Percentiles rank a stretch among this genome's conserved stretches.
Evolutionary conservation across 2,888 invertebrate species (phyloP).

Genomic region (Hirtodrosophila trivittata): DNA sequence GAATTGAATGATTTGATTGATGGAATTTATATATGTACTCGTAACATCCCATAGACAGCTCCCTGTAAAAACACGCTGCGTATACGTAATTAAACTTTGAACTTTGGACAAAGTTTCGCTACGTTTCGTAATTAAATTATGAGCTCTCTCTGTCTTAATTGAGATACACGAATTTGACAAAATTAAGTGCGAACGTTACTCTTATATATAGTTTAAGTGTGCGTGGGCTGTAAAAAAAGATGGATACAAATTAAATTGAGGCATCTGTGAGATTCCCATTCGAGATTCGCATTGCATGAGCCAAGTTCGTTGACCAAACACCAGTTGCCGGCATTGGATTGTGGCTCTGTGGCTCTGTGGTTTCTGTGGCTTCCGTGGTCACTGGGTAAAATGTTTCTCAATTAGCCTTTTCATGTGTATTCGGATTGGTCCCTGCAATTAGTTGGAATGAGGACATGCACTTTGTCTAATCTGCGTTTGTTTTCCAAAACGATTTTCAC

Average conservation of each 20-base stretch:
- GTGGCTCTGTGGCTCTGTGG: neutral
- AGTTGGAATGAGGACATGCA: constrained; percentile 44
- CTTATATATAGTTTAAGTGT: constrained; percentile 8
- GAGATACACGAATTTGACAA: constrained; percentile 27
- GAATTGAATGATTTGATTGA: constrained; percentile 12
- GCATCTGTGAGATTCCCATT: no score
- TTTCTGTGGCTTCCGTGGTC: no score
- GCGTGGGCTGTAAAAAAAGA: constrained; percentile 20
- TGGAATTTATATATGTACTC: constrained; percentile 40
- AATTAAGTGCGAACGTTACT: no score
- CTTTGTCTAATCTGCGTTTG: constrained; percentile 25
- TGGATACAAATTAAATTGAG: no score
- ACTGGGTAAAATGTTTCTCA: no score
- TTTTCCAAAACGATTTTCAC: constrained; percentile 26
- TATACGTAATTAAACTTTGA: constrained; percentile 72
- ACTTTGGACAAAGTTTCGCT: constrained; percentile 44
- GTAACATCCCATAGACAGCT: constrained; percentile 18
- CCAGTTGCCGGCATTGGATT: neutral
- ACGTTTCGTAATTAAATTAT: constrained; percentile 56
- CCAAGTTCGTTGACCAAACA: constrained; percentile 11
- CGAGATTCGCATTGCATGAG: no score
- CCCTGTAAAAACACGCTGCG: no score
- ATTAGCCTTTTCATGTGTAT: constrained; percentile 47
- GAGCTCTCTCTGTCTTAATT: constrained; percentile 36
- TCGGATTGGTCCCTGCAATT: constrained; percentile 43